phyloP scores from a whole-genome alignment of 2,888 invertebrate genomes.

The Lepidocyrtinus sp. region DNA sequence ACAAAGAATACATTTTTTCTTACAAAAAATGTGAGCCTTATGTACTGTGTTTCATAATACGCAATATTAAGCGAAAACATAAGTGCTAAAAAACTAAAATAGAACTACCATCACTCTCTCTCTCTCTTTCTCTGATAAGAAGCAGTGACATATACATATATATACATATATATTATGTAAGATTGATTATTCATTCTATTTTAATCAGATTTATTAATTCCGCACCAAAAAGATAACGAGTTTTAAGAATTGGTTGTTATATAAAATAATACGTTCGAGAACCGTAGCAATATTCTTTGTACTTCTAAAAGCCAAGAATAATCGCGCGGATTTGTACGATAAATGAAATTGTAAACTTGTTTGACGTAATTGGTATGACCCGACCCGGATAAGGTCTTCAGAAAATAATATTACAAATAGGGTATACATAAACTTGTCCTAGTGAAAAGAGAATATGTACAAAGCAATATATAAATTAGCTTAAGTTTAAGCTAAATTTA shows the following conservation, averaged over 20 bases:
- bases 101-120: too few species aligned
- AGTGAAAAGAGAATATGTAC: not conserved
- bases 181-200: not conserved
- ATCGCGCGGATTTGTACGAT: too few species aligned
- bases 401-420: too few species aligned
- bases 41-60: constrained; percentile 40
- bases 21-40: constrained; percentile 43
- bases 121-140: not conserved
- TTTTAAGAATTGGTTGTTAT: not conserved
- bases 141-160: not conserved
- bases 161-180: too few species aligned
- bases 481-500: not conserved
- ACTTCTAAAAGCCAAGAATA: too few species aligned
- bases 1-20: not conserved
- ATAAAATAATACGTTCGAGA: not conserved
- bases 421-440: too few species aligned
- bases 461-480: not conserved
- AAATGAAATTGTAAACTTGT: too few species aligned
- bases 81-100: too few species aligned
- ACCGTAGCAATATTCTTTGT: not conserved
- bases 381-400: too few species aligned
- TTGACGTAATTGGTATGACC: too few species aligned
- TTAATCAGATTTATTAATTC: not conserved
- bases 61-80: too few species aligned
- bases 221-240: constrained; percentile 43